phyloP scores from a whole-genome alignment of 2,113 vertebrate genomes.

The Anseranas semipalmata region DNA sequence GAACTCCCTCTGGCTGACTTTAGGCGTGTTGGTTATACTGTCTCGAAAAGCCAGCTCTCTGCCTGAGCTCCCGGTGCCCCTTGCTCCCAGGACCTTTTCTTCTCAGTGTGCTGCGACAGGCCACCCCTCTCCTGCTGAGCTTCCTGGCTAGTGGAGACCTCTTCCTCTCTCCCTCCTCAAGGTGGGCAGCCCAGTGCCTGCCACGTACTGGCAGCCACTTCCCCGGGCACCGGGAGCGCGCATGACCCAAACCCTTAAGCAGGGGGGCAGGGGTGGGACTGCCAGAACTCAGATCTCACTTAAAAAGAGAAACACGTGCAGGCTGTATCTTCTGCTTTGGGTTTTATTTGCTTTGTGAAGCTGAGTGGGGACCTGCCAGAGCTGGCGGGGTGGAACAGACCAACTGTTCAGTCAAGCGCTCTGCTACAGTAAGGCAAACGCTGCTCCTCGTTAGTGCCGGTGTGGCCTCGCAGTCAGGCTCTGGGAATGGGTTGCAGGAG shows the following conservation, averaged over 20 bases:
- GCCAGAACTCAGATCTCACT: neutral
- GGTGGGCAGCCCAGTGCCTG: neutral
- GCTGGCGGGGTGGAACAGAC: neutral
- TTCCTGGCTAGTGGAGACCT: neutral
- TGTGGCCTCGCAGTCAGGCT: neutral
- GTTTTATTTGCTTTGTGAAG: slow-evolving; percentile 46
- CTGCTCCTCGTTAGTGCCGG: neutral
- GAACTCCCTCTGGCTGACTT: neutral
- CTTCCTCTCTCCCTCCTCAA: neutral
- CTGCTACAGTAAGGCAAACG: neutral
- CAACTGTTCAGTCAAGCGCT: neutral
- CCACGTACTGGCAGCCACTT: neutral
- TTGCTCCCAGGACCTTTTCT: neutral
- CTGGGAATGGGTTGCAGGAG: neutral
- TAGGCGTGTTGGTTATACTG: rapidly evolving
- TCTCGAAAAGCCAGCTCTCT: neutral
- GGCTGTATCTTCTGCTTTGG: neutral
- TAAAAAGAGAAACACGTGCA: slow-evolving; percentile 12
- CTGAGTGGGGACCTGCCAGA: neutral
- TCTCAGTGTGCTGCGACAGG: neutral
- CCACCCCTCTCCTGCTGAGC: neutral
- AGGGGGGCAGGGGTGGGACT: neutral
- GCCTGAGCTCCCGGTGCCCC: neutral
- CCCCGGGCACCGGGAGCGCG: neutral
- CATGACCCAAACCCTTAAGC: neutral